A percentile compares a stretch with the other conserved stretches of the same genome.
Evolutionary conservation across 2,888 invertebrate species (phyloP).

Genomic region (Meiosimyza platycephala): DNA sequence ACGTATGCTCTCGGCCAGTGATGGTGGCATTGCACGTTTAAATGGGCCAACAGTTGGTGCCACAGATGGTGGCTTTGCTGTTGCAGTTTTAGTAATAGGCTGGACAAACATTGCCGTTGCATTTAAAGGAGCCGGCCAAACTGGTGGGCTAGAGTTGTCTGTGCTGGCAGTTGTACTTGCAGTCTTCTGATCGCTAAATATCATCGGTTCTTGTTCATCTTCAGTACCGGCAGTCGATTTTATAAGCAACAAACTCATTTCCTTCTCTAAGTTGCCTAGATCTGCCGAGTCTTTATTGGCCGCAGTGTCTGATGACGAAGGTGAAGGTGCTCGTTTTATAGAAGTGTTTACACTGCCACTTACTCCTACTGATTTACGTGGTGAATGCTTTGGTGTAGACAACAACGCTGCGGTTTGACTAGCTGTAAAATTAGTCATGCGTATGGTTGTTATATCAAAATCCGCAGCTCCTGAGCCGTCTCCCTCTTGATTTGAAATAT

Average conservation of each 20-base stretch:
- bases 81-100: neutral
- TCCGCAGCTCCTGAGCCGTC: slow-evolving; percentile 37
- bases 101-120: slow-evolving; percentile 26
- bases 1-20: slow-evolving; percentile 91
- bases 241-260: slow-evolving; percentile 58
- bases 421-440: slow-evolving; percentile 63
- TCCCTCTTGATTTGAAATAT: slow-evolving; percentile 40
- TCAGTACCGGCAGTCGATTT: slow-evolving; percentile 47
- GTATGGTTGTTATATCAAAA: slow-evolving; percentile 65
- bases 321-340: slow-evolving; percentile 3
- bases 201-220: slow-evolving; percentile 46
- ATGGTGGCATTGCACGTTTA: slow-evolving; percentile 90
- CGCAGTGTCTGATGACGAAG: slow-evolving; percentile 35
- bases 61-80: slow-evolving; percentile 2
- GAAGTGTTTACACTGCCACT: neutral
- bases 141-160: slow-evolving; percentile 54
- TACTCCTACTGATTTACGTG: slow-evolving; percentile 50
- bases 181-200: slow-evolving; percentile 47
- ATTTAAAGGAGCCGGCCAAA: slow-evolving; percentile 49
- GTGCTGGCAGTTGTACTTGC: slow-evolving; percentile 54
- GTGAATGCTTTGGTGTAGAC: slow-evolving; percentile 63
- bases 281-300: slow-evolving; percentile 42
- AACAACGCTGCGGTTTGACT: slow-evolving; percentile 66
- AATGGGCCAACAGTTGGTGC: slow-evolving; percentile 64
- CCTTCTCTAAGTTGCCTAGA: slow-evolving; percentile 58